Base-by-base conservation (phyloP, 2,113 vertebrate species). In the Strix aluco region DNA sequence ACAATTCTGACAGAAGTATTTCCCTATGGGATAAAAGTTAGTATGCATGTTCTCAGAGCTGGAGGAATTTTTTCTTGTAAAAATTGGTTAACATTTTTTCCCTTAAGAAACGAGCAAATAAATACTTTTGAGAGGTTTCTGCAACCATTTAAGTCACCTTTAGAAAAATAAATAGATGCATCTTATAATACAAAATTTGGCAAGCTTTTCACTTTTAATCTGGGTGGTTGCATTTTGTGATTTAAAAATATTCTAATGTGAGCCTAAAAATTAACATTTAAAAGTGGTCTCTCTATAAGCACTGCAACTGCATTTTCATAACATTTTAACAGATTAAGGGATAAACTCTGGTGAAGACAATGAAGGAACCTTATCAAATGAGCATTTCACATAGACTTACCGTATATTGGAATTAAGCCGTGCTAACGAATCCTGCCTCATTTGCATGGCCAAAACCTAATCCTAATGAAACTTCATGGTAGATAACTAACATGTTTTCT, bases 381-480 rank as follows among this genome's bases (percentile, higher is more conserved):
- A 98, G 97, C 96, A 97, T 98, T 98, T 98, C 97, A 96, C 97
- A 97, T 98, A 90, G 96, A 98, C 97, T 98, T 98, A 96, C 96
- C 11, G 83, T 97, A 98, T 96, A 96, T 88, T 93, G 96, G 94
- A 97, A 97, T 95, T 97, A 95, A 97, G 94, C 73, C 3, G 38
- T 88, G 59, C 94, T 98, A 98, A 98, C 90, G 95, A 98, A 97
- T 97, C 88, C 96, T 97, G 94, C 96, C 94, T 98, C 97, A 97
- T 97, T 96, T 97, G 95, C 95, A 97, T 98, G 94, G 94, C 92
- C 87, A 86, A 95, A 97, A 97, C 84, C 92, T 97, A 97, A 97
- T 97, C 96, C 94, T 97, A 98, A 96, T 94, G 96, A 96, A 96
- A 91, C 95, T 96, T 95, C 94, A 95, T 97, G 94, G 96, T 87